phyloP scores from a whole-genome alignment of 1,140 invertebrate genomes.

The Solenopsis invicta region DNA sequence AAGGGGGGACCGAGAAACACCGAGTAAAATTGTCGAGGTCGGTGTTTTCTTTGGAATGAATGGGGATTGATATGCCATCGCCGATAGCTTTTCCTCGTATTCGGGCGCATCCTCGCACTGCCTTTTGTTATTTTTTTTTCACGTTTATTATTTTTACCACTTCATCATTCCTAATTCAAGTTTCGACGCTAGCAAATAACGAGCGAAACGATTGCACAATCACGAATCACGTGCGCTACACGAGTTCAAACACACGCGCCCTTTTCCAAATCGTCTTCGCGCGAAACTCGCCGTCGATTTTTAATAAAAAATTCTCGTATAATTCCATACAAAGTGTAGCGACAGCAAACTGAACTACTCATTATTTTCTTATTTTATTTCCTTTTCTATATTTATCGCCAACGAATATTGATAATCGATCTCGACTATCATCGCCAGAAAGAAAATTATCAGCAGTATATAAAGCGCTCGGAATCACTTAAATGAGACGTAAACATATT shows the following conservation, averaged over 20 bases:
- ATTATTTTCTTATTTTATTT: neutral
- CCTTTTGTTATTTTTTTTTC: slow-evolving; percentile 66
- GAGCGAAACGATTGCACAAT: neutral
- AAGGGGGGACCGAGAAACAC: neutral
- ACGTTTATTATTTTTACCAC: slow-evolving; percentile 36
- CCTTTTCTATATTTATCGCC: neutral
- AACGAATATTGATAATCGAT: slow-evolving; percentile 17
- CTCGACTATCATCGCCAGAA: neutral
- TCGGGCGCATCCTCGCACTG: slow-evolving; percentile 58
- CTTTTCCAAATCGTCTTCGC: neutral
- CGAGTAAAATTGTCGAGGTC: neutral
- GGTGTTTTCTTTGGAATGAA: slow-evolving; percentile 27
- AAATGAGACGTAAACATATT: neutral
- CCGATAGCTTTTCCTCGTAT: slow-evolving; percentile 16
- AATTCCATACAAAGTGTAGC: neutral
- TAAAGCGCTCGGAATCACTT: neutral
- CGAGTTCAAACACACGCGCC: neutral
- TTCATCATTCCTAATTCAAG: slow-evolving; percentile 41
- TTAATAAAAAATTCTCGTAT: neutral
- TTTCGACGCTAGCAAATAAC: neutral
- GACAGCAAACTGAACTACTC: neutral
- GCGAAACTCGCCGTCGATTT: neutral
- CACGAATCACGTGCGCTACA: neutral
- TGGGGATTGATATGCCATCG: neutral
- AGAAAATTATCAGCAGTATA: neutral